Evolutionary conservation across 2,113 vertebrate genomes (phyloP), one percentile per base, ranked within the genome.

Genomic region (Otocyon megalotis): DNA sequence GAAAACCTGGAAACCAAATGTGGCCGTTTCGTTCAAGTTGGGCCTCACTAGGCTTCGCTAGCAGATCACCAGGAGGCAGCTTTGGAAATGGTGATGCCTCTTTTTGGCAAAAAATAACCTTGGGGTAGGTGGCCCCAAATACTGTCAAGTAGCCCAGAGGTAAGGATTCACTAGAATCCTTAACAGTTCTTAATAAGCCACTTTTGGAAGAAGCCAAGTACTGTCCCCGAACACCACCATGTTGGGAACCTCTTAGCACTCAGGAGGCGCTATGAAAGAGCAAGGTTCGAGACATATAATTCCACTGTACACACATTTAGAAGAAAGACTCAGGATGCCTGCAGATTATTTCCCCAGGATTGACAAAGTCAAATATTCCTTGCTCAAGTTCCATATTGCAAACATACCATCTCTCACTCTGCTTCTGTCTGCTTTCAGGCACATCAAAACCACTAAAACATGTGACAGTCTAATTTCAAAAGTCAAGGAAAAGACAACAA

Each of bases 401-500:
- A 63, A 84, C 58, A 89, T 3, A 91, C 30, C 37, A 90, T 26
- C 30, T 84, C 71, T 69, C 54, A 80, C n/a, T 79, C 88, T 60
- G 54, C 28, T 92, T 69, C 58, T 54, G 12, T 43, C 81, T 93
- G 69, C 56, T 84, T 17, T 90, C 24, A 93, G 63, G 93, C 28
- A 72, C 53, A 93, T 56, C 28, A 86, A 90, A 90, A 86, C 89
- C 53, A 76, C 58, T 35, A 65, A 72, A 72, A 19, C 87, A 69
- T 37, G 35, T 80, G 48, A n/a, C 8, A 74, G 22, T 24, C 53
- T 50, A 37, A 2, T 86, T 83, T 87, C 14, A 37, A 94, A 65
- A 85, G 79, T 58, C 54, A 35, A 94, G 76, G 53, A 62, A 88
- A 92, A 82, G 65, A 63, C 32, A 87, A 28, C 43, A 17, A 67